Conservation (phyloP, 2,797 vertebrate genomes). For the Pseudochromis fuscus region DNA sequence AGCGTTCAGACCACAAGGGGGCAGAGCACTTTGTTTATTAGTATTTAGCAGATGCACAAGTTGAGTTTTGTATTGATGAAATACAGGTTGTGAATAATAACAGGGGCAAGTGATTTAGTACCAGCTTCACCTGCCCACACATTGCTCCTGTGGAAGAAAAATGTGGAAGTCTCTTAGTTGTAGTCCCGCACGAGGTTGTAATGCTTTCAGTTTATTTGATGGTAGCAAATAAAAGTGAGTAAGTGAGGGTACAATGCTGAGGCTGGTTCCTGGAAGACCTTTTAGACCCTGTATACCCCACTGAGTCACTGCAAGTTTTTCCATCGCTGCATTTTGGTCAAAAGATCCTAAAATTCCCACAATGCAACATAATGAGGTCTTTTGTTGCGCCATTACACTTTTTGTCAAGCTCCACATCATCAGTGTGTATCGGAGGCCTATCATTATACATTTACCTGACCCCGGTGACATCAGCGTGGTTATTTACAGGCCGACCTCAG, state of each 20-base stretch:
- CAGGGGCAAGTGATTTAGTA: constrained; percentile 4
- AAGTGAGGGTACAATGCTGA: neutral
- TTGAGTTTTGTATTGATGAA: too few species aligned
- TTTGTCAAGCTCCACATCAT: neutral
- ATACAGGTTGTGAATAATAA: neutral
- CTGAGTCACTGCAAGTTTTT: too few species aligned
- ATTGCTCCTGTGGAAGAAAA: too few species aligned
- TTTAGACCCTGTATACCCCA: too few species aligned
- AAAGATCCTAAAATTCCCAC: neutral
- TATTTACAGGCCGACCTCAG: neutral
- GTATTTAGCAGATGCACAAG: too few species aligned
- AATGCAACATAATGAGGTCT: neutral
- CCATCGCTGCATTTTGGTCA: too few species aligned
- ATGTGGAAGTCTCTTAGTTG: too few species aligned
- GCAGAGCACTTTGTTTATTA: too few species aligned
- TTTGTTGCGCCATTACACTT: neutral
- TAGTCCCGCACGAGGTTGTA: too few species aligned
- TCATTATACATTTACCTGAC: neutral
- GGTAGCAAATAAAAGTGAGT: neutral
- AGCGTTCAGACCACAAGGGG: too few species aligned
- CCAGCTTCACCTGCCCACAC: neutral
- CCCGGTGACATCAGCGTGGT: neutral
- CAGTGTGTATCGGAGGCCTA: too few species aligned
- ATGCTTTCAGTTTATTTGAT: too few species aligned
- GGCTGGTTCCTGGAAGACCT: neutral